These are phyloP conservation scores for Platyscelio sp. DNA, from an alignment of 2,888 invertebrate species.

Conservation along the genomic window DNA sequence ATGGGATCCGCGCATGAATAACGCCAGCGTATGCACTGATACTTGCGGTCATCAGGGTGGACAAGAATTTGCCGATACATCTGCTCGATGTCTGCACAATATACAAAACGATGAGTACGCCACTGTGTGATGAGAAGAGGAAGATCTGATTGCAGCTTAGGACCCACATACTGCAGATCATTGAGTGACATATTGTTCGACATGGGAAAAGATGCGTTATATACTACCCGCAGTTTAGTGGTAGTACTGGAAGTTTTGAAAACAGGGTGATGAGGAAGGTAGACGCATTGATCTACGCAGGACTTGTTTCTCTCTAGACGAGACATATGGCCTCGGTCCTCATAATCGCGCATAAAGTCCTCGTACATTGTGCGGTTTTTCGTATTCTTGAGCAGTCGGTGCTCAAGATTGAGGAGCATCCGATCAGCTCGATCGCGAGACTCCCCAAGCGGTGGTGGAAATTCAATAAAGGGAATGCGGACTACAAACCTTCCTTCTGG, in stretches of 20 bases:
- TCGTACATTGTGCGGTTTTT: neutral
- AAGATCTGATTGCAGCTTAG: conserved; percentile 1
- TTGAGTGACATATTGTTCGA: neutral
- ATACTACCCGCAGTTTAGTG: neutral
- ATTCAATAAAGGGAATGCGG: neutral
- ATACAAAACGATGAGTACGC: conserved; percentile 1
- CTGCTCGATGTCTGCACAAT: neutral
- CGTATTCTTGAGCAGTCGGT: neutral
- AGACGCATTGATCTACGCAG: neutral
- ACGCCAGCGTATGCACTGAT: conserved; percentile 7
- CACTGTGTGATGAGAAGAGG: neutral
- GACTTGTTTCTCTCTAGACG: neutral
- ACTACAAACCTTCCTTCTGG: neutral
- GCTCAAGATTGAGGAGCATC: neutral
- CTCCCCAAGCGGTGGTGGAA: neutral
- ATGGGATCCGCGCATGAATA: neutral
- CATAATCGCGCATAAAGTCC: neutral
- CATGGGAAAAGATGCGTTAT: conserved; percentile 5
- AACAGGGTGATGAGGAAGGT: neutral
- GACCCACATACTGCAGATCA: neutral
- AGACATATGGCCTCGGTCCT: neutral
- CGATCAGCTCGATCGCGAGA: conserved; percentile 4
- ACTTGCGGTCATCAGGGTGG: neutral
- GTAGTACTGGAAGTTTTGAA: neutral
- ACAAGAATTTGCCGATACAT: conserved; percentile 12